Evolutionary conservation across 2,113 vertebrate genomes (phyloP), one percentile per base, ranked within the genome.

Genomic region (Ascaphus truei): DNA sequence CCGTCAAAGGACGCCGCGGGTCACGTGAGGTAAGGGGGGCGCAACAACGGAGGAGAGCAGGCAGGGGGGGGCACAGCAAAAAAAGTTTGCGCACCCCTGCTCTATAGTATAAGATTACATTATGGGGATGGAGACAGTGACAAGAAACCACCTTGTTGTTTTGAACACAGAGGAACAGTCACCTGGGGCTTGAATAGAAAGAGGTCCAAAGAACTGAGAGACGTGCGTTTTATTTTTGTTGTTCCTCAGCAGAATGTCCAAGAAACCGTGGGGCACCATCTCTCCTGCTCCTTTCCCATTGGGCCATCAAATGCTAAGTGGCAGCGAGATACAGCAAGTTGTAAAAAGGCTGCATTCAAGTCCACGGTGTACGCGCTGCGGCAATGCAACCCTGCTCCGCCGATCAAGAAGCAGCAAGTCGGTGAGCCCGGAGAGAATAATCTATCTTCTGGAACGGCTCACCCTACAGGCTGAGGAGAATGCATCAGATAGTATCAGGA

Each of bases 211-310:
- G n/a, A n/a, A n/a, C n/a, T n/a, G n/a, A n/a, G n/a, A n/a, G n/a
- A n/a, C n/a, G n/a, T n/a, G n/a, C n/a, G n/a, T n/a, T n/a, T n/a
- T n/a, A n/a, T n/a, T n/a, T n/a, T n/a, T n/a, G n/a, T n/a, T n/a
- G n/a, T n/a, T n/a, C n/a, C n/a, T n/a, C n/a, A 2, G 7, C 5
- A 59, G 56, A 15, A 59, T 34, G 25, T 34, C 41, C 5, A 71
- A 33, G 15, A 41, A 71, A 9, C 47, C 48, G 3, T 71, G 68
- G 68, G 68, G 48, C n/a, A 71, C 57, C 8, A 62, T 62, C 22
- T 12, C 59, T 15, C 7, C 58, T 34, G 45, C 22, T 41, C 47
- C 59, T 3, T 62, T 33, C 13, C 59, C 58, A 16, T 26, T 72
- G 12, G 68, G 22, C 7, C 11, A 59, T 36, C 50, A 66, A 18